phyloP scores from a whole-genome alignment of 2,888 invertebrate species.

The Eilema depressum region DNA sequence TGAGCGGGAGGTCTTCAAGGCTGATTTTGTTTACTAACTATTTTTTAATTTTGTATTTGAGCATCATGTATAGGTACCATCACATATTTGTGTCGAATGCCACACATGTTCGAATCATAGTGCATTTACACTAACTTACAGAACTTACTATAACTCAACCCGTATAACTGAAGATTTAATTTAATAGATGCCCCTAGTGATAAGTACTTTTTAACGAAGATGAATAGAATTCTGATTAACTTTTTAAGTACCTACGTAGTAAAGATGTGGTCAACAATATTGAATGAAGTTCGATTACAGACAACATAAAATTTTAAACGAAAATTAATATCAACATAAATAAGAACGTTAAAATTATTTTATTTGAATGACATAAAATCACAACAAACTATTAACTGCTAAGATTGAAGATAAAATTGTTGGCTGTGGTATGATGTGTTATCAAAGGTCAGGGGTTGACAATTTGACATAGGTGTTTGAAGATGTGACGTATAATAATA shows the following conservation, averaged over 20 bases:
- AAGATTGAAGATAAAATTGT: neutral
- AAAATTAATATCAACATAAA: neutral
- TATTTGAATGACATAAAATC: neutral
- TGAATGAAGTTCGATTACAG: neutral
- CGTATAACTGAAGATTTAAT: constrained; percentile 70
- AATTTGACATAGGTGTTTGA: constrained; percentile 16
- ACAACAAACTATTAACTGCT: neutral
- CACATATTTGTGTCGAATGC: constrained; percentile 17
- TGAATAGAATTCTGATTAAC: constrained; percentile 75
- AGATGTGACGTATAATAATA: constrained; percentile 27
- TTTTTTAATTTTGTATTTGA: constrained; percentile 22
- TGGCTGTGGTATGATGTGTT: constrained; percentile 4
- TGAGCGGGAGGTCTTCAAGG: constrained; percentile 47
- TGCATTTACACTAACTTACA: too few species aligned
- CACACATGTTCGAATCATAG: constrained; percentile 35
- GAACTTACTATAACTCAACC: constrained; percentile 58
- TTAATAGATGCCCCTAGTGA: constrained; percentile 65
- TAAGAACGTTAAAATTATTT: neutral
- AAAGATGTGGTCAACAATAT: constrained; percentile 17
- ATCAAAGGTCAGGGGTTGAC: constrained; percentile 15
- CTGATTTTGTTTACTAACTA: constrained; percentile 41
- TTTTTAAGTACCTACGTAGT: constrained; percentile 21
- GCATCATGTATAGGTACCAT: constrained; percentile 14
- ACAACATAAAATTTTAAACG: neutral
- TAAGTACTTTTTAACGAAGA: constrained; percentile 73